These are phyloP conservation scores for Protomyctophum bolini DNA, from an alignment of 2,113 vertebrate genomes.

Conservation along the genomic window DNA sequence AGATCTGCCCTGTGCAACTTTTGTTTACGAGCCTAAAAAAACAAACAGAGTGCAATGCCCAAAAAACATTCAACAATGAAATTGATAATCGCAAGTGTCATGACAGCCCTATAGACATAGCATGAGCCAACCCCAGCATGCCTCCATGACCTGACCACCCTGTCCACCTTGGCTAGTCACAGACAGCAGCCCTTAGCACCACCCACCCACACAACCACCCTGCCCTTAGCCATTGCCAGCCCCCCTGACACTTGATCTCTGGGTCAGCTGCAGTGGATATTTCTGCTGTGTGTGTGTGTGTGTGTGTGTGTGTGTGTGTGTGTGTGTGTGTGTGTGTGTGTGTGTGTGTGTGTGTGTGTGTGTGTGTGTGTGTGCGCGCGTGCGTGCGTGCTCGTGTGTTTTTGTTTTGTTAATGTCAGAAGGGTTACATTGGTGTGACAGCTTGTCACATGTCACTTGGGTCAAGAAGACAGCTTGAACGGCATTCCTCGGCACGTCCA, in stretches of 20 bases:
- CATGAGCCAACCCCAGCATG: slow-evolving; percentile 30
- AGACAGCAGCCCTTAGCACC: neutral
- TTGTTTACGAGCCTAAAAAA: no score
- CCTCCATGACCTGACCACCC: neutral
- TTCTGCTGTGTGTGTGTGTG: slow-evolving; percentile 56
- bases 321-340: slow-evolving; percentile 44
- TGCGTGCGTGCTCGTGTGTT: slow-evolving; percentile 20
- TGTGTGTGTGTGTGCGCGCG: neutral
- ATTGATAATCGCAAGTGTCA: no score
- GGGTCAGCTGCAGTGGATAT: slow-evolving; percentile 77
- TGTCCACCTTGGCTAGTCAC: neutral
- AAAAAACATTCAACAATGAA: no score
- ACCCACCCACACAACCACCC: slow-evolving; percentile 27
- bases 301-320: slow-evolving; percentile 13
- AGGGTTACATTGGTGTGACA: slow-evolving; percentile 65
- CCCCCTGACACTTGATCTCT: slow-evolving; percentile 72
- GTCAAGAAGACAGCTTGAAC: slow-evolving; percentile 34
- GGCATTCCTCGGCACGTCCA: neutral
- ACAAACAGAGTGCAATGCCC: no score
- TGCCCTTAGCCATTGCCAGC: slow-evolving; percentile 20
- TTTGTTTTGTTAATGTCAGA: slow-evolving; percentile 71
- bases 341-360: slow-evolving; percentile 7
- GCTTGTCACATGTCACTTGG: slow-evolving; percentile 69
- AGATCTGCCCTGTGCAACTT: no score
- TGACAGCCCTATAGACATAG: slow-evolving; percentile 13